phyloP scores from a whole-genome alignment of 2,797 vertebrate species.

The Denticeps clupeoides region DNA sequence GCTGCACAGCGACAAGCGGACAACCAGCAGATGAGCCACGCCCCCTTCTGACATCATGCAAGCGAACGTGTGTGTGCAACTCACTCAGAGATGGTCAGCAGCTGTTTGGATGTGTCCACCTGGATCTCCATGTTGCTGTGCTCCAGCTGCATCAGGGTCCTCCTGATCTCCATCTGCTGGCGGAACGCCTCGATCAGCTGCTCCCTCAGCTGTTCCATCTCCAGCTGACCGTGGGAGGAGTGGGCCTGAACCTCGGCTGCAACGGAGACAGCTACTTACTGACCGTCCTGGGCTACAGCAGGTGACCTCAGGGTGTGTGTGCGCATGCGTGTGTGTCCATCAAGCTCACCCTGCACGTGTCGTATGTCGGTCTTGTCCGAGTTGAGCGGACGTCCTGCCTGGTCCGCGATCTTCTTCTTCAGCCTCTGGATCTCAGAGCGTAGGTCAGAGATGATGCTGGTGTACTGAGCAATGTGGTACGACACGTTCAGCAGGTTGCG shows the following conservation, averaged over 20 bases:
- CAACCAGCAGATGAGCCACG: not conserved
- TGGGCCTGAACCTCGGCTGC: slow-evolving; percentile 76
- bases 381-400: slow-evolving; percentile 48
- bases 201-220: slow-evolving; percentile 66
- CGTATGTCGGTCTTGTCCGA: slow-evolving; percentile 55
- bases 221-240: slow-evolving; percentile 52
- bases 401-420: slow-evolving; percentile 67
- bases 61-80: slow-evolving; percentile 4
- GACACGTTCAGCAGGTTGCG: slow-evolving; percentile 75
- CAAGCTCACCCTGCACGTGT: slow-evolving; percentile 62
- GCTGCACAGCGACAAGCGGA: slow-evolving; percentile 36
- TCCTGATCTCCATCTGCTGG: slow-evolving; percentile 76
- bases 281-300: too few species aligned
- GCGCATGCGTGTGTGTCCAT: not conserved
- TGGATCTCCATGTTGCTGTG: slow-evolving; percentile 71
- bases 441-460: slow-evolving; percentile 73
- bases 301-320: not conserved
- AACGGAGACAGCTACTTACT: not conserved
- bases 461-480: slow-evolving; percentile 81
- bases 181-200: slow-evolving; percentile 71
- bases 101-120: slow-evolving; percentile 73
- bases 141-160: slow-evolving; percentile 73
- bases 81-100: slow-evolving; percentile 72
- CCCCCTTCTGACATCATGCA: not conserved
- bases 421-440: slow-evolving; percentile 71